Base-by-base conservation (phyloP, 1,140 invertebrate species). In the Branchinecta lindahli region DNA sequence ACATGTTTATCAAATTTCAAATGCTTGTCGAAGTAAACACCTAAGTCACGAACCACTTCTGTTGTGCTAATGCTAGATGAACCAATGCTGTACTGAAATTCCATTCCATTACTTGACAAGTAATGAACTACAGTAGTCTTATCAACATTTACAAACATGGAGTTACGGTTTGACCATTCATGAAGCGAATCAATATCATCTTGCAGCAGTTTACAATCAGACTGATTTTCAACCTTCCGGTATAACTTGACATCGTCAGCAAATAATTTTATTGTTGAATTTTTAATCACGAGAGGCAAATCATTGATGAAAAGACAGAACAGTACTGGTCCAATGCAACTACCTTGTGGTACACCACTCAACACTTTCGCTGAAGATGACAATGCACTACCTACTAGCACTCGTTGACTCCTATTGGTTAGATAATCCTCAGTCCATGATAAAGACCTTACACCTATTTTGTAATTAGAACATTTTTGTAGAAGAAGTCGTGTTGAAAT, bases 271-370 rank as follows among this genome's bases (percentile, higher is more conserved):
- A 20, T 6, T 61, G 12, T 61, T 3, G 12, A 12, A 61, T 61
- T 61, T 61, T 61, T 12, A 61, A 61, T 61, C 18, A 61, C 18
- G 12, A 15, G 52, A 15, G 52, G 52, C 52, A 61, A 61, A 61
- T 61, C 52, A 61, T 61, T 61, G 12, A 61, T 61, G 18, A 61
- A 61, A 15, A 61, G 12, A 61, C 52, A 61, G 18, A 61, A 61
- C 52, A 61, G 52, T 15, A 20, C 52, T 61, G 52, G 52, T 61
- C 52, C 52, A 15, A 61, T 15, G 52, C 52, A 61, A 6, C 52
- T 61, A 61, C 18, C 52, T 20, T 61, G 52, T 15, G 52, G 52
- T 12, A 61, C 52, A 15, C 52, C 52, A 61, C 52, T 61, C 52
- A 61, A 61, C 12, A 61, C 12, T 15, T 20, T 61, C 12, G 12